Base-by-base conservation (phyloP, 2,797 vertebrate species). In the Eupleurogrammus muticus region DNA sequence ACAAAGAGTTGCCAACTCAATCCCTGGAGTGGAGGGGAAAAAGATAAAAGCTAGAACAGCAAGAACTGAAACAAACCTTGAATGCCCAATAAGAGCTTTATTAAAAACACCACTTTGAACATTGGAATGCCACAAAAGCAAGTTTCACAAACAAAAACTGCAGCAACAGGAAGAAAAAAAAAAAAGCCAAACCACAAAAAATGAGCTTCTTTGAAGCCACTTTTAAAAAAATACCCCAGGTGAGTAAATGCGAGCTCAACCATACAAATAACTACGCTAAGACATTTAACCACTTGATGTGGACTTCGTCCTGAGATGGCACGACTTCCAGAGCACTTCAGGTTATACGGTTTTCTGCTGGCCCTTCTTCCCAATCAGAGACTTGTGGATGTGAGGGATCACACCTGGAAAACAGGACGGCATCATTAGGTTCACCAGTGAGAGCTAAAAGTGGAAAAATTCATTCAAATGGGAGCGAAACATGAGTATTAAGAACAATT, bases 311-410 rank as follows among this genome's bases (percentile, higher is more conserved):
- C 90, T 86, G 90, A 94, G 89, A 91, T 89, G 80, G 79, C 75
- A 75, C 72, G n/a, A 66, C 73, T 70, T 50, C 54, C 52, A 70
- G 52, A 73, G 77, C 77, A 66, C 73, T 80, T 48, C 69, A 68
- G 51, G 79, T 93, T 93, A 95, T 88, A 95, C 94, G 0, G 94
- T 95, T 87, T 95, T 95, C 92, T 95, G 95, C 65, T 95, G 95
- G 65, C 94, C 94, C 75, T 95, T 95, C 90, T 95, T 95, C 59
- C 95, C 95, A 34, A 95, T 95, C 70, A 95, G 90, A 65, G 94
- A 95, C 76, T 95, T 95, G 86, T 95, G 94, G 78, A 95, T 95
- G 83, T 95, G 95, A 1, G 94, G 95, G 59, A 95, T 95, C 57
- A 95, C 95, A 86, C 95, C 95, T 95, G 75, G 1, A 35, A 60